Conservation (phyloP, 1,140 invertebrate species). For the Capitella teleta region DNA sequence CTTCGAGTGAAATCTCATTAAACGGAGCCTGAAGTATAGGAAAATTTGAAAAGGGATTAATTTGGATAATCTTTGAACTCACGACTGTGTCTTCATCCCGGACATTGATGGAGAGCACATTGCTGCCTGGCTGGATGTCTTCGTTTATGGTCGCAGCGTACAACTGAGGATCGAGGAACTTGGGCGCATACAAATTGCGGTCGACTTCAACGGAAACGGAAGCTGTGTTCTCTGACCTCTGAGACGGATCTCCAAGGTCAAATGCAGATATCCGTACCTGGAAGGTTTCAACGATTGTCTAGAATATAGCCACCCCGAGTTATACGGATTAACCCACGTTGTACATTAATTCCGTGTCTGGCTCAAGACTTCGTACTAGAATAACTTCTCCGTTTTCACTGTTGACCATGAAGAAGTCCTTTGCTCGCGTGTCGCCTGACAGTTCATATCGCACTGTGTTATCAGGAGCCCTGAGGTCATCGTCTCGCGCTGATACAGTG, state of each 20-base stretch:
- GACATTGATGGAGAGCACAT: slow-evolving; percentile 17
- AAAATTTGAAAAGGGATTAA: not conserved
- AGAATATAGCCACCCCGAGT: not conserved
- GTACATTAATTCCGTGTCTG: not conserved
- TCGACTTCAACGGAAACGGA: slow-evolving; percentile 16
- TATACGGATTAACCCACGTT: slow-evolving; percentile 1
- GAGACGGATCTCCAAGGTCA: slow-evolving; percentile 18
- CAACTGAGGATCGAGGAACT: slow-evolving; percentile 17
- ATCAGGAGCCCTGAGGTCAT: slow-evolving; percentile 16
- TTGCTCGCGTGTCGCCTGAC: not conserved
- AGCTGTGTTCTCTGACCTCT: slow-evolving; percentile 13
- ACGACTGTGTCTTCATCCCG: slow-evolving; percentile 20
- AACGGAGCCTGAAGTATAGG: slow-evolving; percentile 17
- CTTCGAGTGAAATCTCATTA: slow-evolving; percentile 16
- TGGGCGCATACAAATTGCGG: slow-evolving; percentile 20
- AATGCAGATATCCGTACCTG: slow-evolving; percentile 14
- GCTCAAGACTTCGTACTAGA: not conserved
- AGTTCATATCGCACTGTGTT: slow-evolving; percentile 3
- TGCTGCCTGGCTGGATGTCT: slow-evolving; percentile 8
- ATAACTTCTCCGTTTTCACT: slow-evolving; percentile 15
- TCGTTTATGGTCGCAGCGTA: slow-evolving; percentile 18
- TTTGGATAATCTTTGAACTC: slow-evolving; percentile 10
- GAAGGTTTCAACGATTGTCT: too few species aligned
- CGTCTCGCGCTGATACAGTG: slow-evolving; percentile 18
- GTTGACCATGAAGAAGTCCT: slow-evolving; percentile 16